Base-by-base conservation (phyloP, 2,797 vertebrate genomes). In the Gila robusta region DNA sequence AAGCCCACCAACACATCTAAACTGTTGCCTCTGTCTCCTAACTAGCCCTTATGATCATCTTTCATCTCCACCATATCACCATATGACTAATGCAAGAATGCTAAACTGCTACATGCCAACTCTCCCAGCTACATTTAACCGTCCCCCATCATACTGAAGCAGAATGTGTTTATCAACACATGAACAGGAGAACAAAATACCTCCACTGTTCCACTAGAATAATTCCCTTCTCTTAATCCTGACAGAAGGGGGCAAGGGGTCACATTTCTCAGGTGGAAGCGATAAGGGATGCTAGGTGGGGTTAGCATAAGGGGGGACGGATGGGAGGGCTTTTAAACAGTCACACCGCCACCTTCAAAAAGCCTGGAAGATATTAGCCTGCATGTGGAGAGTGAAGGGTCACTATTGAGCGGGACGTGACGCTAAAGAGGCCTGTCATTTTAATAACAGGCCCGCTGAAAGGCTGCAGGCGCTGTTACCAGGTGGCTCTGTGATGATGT, bases 181-280 rank as follows among this genome's bases (percentile, higher is more conserved):
- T 62, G 37, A 71, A 82, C 5, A 59, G 56, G 21, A 44, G 78
- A 52, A 56, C 67, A 87, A 89, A 90, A 90, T 79, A 64, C 87
- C 86, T 76, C 62, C 78, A 86, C 83, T 90, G 87, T 90, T 89
- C 73, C 81, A 47, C 70, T 2, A 62, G 37, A 87, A 84, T 84
- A 79, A 80, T 52, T 62, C 54, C 54, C 49, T 47, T 87, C 77
- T 74, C 81, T 86, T 90, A 87, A 87, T 90, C 81, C 81, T 87
- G 73, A 86, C 87, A 90, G 82, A 47, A 87, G 70, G 90, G 93
- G 91, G 89, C 92, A 93, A 91, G 92, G 80, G 94, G 93, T 92
- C 94, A 94, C 92, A 92, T 94, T 92, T 88, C 90, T 92, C 90
- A 87, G 92, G 90, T 91, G 91, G 88, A 86, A 91, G 88, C 90